Base-by-base conservation (phyloP, 1,140 invertebrate genomes). In the Brachionus rubens region DNA sequence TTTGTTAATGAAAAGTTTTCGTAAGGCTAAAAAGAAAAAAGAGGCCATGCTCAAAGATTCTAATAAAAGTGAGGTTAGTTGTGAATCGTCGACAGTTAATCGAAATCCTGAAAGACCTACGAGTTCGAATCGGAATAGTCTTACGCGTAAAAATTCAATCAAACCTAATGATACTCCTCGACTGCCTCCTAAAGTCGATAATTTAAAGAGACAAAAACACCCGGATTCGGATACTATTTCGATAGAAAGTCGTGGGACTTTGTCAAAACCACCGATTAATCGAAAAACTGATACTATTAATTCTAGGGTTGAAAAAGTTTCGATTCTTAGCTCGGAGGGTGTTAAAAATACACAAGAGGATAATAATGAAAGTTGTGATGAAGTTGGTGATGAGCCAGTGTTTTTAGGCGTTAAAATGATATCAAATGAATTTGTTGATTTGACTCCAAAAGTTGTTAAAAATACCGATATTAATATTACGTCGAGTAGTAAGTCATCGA, bases 1-100 rank as follows among this genome's bases (percentile, higher is more conserved):
- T 12, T 54, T 72, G n/a, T 28, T 72, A n/a, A 72, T 72, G 68
- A 72, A 72, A 72, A 72, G 68, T 36, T 72, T 72, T 41, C 68
- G 68, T 1, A 72, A 72, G 46, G 68, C 68, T 3, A 72, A 72
- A 48, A 72, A 72, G 47, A 72, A 72, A 72, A 72, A 72, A 50
- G 68, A 72, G 24, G 46, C 68, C 12, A 72, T 72, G 46, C 24
- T 48, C 16, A 48, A 40, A 19, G 68, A 72, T 10, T 50, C 68
- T 19, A 46, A 19, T 50, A 65, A 28, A 65, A 21, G 14, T 12
- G 59, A 65, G 19, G 24, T 26, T 43, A 43, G 12, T 59, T 14
- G 12, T 36, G 54, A 59, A 7, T 19, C 30, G 19, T 6, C 12
- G 3, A 33, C 3, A 6, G n/a, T 10, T 10, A 33, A 33, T 28